These are phyloP conservation scores for Drosophila virilis DNA, from an alignment of 1,140 invertebrate species.

Conservation along the genomic window DNA sequence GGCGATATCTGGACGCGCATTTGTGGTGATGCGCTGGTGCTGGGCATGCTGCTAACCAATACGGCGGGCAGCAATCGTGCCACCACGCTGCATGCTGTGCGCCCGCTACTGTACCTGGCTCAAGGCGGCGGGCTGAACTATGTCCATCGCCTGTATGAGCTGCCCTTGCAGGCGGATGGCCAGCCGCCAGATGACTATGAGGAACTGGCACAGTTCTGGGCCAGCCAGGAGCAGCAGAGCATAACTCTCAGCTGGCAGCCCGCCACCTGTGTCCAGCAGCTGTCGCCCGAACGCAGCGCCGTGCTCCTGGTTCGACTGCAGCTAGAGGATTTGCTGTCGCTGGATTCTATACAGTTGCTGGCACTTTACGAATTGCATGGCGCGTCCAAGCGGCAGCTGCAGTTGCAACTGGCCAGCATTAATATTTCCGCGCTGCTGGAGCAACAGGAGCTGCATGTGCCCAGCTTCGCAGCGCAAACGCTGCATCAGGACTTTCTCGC, in stretches of 20 bases:
- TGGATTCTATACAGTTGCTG: constrained; percentile 43
- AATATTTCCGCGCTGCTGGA: constrained; percentile 38
- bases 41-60: constrained; percentile 55
- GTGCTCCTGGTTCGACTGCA: constrained; percentile 51
- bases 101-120: constrained; percentile 42
- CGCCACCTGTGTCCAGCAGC: background rate
- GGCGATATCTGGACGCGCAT: constrained; percentile 69
- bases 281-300: constrained; percentile 56
- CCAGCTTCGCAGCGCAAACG: constrained; percentile 33
- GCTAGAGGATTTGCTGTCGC: constrained; percentile 46
- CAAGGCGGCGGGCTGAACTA: constrained; percentile 2
- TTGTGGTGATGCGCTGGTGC: constrained; percentile 47
- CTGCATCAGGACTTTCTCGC: constrained; percentile 71
- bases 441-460: constrained; percentile 26
- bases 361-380: constrained; percentile 38
- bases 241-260: constrained; percentile 36
- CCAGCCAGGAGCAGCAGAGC: constrained; percentile 56
- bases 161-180: constrained; percentile 48
- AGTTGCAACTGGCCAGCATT: constrained; percentile 55
- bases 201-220: constrained; percentile 64
- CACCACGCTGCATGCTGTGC: constrained; percentile 38
- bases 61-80: constrained; percentile 27
- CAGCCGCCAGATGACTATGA: constrained; percentile 58
- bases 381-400: constrained; percentile 31
- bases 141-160: constrained; percentile 58